phyloP scores from a whole-genome alignment of 2,888 invertebrate genomes.

The Odontocolon sp. region DNA sequence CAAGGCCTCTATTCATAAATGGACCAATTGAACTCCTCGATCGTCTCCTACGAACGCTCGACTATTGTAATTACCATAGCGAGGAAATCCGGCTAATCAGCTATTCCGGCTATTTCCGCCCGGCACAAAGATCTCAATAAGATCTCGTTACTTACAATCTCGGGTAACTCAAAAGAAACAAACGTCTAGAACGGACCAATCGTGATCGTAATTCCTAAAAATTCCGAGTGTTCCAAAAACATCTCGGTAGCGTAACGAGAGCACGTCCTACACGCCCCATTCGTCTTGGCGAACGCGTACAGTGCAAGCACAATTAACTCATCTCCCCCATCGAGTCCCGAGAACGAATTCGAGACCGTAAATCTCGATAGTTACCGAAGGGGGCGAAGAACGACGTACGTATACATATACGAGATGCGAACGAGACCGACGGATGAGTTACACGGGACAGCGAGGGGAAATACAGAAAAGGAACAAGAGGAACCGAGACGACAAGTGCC shows the following conservation, averaged over 20 bases:
- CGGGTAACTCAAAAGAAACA: neutral
- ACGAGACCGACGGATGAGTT: neutral
- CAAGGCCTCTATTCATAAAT: conserved; percentile 34
- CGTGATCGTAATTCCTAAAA: neutral
- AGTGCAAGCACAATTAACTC: conserved; percentile 59
- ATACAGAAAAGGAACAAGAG: conserved; percentile 17
- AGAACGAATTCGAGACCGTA: conserved; percentile 52
- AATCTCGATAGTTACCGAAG: conserved; percentile 51
- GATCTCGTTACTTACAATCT: neutral
- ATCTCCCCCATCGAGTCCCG: conserved; percentile 35
- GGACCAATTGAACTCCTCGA: conserved; percentile 44
- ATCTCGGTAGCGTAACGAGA: conserved; percentile 16
- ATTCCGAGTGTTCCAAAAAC: conserved; percentile 16
- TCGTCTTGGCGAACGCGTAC: conserved; percentile 20
- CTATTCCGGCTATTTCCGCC: neutral
- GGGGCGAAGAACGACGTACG: conserved; percentile 19
- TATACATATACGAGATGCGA: conserved; percentile 6
- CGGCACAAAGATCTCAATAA: neutral
- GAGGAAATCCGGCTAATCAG: conserved; percentile 5
- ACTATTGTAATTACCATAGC: conserved; percentile 56
- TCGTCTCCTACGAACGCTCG: conserved; percentile 29
- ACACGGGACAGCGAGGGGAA: conserved; percentile 7
- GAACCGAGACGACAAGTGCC: conserved; percentile 23
- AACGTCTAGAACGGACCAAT: neutral
- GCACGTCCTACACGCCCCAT: conserved; percentile 57